phyloP scores from a whole-genome alignment of 1,140 invertebrate species.

The Temnothorax curvispinosus region DNA sequence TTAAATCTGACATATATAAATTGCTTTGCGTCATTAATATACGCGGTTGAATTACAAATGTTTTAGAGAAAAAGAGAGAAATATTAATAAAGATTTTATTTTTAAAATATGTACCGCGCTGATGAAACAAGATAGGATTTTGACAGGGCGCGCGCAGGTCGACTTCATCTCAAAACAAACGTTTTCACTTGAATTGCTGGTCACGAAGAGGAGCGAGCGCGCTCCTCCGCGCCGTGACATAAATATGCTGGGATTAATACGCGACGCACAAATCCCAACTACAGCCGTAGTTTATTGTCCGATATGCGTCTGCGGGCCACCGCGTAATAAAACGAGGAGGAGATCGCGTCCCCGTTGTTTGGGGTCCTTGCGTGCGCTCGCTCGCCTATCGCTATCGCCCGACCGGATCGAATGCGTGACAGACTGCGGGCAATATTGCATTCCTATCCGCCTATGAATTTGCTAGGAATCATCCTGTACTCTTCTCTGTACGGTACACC shows the following conservation, averaged over 20 bases:
- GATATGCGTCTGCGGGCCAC: conserved; percentile 69
- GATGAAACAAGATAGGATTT: neutral
- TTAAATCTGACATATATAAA: conserved; percentile 2
- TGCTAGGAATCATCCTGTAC: conserved; percentile 54
- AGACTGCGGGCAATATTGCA: conserved; percentile 80
- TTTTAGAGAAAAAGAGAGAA: neutral
- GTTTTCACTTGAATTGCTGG: conserved; percentile 53
- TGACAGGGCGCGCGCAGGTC: neutral
- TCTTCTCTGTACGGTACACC: neutral
- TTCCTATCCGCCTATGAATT: conserved; percentile 79
- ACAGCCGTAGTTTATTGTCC: conserved; percentile 75
- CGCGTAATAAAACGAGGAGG: conserved; percentile 72
- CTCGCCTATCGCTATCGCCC: conserved; percentile 38
- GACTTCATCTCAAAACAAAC: conserved; percentile 60
- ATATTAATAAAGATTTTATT: neutral
- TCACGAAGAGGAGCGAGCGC: conserved; percentile 46
- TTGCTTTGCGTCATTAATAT: neutral
- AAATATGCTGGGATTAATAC: conserved; percentile 83
- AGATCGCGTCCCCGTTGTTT: conserved; percentile 14
- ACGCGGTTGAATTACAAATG: neutral
- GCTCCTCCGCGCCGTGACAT: conserved; percentile 45
- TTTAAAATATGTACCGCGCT: neutral
- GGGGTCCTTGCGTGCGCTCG: conserved; percentile 26
- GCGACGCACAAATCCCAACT: conserved; percentile 79
- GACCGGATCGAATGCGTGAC: conserved; percentile 80